Conservation (phyloP, 2,113 vertebrate genomes). For the Alligator mississippiensis region DNA sequence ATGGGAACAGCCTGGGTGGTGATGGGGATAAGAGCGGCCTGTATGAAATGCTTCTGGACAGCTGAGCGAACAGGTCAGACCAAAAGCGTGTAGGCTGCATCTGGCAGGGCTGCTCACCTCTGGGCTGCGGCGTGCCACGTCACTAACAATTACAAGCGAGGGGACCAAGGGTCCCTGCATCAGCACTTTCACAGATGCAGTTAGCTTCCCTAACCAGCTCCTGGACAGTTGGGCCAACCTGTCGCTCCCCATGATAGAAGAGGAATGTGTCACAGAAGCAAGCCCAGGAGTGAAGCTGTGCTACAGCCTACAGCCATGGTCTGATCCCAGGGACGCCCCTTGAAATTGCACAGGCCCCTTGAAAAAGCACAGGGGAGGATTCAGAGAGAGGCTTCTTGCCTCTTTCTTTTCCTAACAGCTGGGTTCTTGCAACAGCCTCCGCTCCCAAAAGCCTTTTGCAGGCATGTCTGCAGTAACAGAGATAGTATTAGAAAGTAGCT, state of each 20-base stretch:
- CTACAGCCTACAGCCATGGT: not conserved
- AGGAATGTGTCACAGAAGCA: not conserved
- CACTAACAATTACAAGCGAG: constrained; percentile 27
- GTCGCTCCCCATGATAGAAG: accelerated
- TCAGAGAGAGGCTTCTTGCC: not conserved
- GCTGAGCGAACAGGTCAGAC: too few species aligned
- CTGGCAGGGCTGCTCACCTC: not conserved
- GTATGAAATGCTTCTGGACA: not conserved
- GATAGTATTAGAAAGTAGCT: not conserved
- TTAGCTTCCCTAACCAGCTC: constrained; percentile 1
- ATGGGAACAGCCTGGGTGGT: not conserved
- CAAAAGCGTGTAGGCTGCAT: not conserved
- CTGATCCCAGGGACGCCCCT: not conserved
- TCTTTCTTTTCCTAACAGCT: not conserved
- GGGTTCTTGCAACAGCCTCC: not conserved
- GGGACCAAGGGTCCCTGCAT: not conserved
- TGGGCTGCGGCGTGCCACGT: not conserved
- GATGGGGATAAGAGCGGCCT: not conserved
- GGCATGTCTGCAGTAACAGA: not conserved
- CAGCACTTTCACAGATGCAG: not conserved
- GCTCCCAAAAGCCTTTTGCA: not conserved
- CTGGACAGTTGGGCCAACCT: not conserved
- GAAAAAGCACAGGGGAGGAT: not conserved
- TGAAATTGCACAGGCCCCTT: not conserved
- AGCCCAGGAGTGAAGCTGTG: not conserved